Percentiles rank a stretch among this genome's conserved stretches.
These are phyloP conservation scores for Eledona agricola DNA, from an alignment of 2,888 invertebrate genomes.

Conservation along the genomic window DNA sequence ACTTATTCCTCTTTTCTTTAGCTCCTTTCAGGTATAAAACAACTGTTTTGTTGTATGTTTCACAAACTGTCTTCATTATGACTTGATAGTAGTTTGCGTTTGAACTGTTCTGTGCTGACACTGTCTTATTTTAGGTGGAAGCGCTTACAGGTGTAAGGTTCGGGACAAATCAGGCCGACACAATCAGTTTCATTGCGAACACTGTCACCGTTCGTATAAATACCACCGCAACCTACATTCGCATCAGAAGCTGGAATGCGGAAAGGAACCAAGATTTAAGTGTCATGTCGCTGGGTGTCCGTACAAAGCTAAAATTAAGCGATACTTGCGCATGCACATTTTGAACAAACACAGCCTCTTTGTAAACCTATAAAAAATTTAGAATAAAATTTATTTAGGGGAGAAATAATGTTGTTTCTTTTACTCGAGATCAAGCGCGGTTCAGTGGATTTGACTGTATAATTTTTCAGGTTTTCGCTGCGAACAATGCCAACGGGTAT, in stretches of 20 bases:
- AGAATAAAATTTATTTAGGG: slow-evolving; percentile 5
- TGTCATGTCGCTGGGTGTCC: slow-evolving; percentile 39
- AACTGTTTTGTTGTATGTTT: slow-evolving; percentile 32
- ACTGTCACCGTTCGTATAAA: slow-evolving; percentile 64
- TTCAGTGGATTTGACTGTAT: not conserved
- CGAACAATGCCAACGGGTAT: slow-evolving; percentile 41
- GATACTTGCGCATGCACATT: slow-evolving; percentile 37
- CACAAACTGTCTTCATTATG: slow-evolving; percentile 10
- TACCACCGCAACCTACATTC: slow-evolving; percentile 76
- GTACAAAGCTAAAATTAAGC: slow-evolving; percentile 40
- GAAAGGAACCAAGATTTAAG: slow-evolving; percentile 59
- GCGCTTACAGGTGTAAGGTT: slow-evolving; percentile 6
- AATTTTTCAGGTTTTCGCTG: slow-evolving; percentile 12
- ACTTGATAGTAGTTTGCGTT: slow-evolving; percentile 3
- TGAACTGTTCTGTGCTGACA: not conserved
- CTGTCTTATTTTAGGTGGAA: slow-evolving; percentile 19
- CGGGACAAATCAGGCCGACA: slow-evolving; percentile 28
- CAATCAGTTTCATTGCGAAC: slow-evolving; percentile 28
- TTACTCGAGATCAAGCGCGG: too few relatives aligned
- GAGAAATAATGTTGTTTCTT: slow-evolving; percentile 5
- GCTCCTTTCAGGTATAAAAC: too few relatives aligned
- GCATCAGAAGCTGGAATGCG: slow-evolving; percentile 59
- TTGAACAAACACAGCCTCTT: slow-evolving; percentile 29
- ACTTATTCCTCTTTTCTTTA: slow-evolving; percentile 1
- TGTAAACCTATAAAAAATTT: not conserved